These are phyloP conservation scores for Mystacornis crossleyi DNA, from an alignment of 2,113 vertebrate genomes.

Conservation along the genomic window DNA sequence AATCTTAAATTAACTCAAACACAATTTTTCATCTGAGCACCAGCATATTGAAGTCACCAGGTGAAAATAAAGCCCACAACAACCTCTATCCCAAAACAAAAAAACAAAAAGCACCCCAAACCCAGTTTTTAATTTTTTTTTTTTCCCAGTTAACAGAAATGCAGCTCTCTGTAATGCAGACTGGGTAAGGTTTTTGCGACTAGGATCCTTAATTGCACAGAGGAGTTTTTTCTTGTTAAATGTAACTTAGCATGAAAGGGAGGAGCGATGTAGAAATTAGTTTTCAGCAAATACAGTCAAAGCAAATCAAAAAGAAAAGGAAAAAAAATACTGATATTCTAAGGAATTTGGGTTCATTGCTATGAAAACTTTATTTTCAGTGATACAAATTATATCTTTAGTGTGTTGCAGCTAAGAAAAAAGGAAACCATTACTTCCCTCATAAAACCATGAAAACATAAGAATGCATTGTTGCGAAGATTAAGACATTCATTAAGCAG, in stretches of 20 bases:
- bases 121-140: too few relatives aligned
- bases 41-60: not conserved
- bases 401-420: not conserved
- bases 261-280: not conserved
- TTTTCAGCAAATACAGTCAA: not conserved
- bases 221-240: not conserved
- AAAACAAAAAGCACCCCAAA: not conserved
- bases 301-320: not conserved
- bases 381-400: too few relatives aligned
- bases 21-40: not conserved
- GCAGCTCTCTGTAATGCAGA: not conserved
- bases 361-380: not conserved
- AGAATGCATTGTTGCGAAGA: rapidly evolving
- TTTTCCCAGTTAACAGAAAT: not conserved
- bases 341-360: not conserved
- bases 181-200: not conserved
- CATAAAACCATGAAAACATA: not conserved
- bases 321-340: not conserved
- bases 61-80: not conserved
- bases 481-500: too few relatives aligned
- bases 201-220: not conserved
- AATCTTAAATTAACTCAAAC: not conserved
- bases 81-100: not conserved
- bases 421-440: not conserved
- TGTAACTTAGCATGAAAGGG: not conserved